phyloP scores from a whole-genome alignment of 1,140 invertebrate species.

The Neocloeon triangulifer region DNA sequence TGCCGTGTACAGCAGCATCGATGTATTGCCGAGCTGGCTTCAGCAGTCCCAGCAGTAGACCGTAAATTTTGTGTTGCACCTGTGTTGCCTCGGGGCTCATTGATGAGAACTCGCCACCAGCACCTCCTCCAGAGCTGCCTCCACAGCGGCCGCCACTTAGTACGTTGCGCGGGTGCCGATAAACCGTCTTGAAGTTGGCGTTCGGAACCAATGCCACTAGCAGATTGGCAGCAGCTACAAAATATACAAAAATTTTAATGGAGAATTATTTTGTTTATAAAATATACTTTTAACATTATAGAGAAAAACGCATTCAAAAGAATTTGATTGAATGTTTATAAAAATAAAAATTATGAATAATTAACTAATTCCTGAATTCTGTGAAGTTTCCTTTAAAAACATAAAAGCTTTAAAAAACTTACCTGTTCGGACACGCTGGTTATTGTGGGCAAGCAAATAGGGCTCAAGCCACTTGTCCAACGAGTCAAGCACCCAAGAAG shows the following conservation, averaged over 20 bases:
- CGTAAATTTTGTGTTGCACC: slow-evolving; percentile 67
- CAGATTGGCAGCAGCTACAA: slow-evolving; percentile 55
- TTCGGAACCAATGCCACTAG: slow-evolving; percentile 74
- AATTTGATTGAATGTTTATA: too few relatives aligned
- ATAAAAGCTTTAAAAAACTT: too few relatives aligned
- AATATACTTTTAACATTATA: too few relatives aligned
- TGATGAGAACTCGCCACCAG: slow-evolving; percentile 14
- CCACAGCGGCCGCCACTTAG: slow-evolving; percentile 28
- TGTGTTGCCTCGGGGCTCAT: slow-evolving; percentile 43
- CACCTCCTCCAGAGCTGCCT: slow-evolving; percentile 17
- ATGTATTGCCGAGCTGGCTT: slow-evolving; percentile 65
- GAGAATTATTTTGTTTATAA: too few relatives aligned
- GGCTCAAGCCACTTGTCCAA: slow-evolving; percentile 76
- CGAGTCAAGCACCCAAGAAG: slow-evolving; percentile 67
- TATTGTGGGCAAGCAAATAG: slow-evolving; percentile 63
- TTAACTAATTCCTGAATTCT: too few relatives aligned
- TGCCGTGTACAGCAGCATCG: slow-evolving; percentile 62
- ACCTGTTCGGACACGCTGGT: slow-evolving; percentile 65
- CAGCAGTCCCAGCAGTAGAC: slow-evolving; percentile 48
- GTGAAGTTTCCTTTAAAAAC: too few relatives aligned
- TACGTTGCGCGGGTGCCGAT: too few relatives aligned
- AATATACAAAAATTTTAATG: too few relatives aligned
- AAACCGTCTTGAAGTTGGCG: slow-evolving; percentile 66
- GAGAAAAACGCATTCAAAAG: too few relatives aligned
- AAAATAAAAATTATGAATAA: too few relatives aligned